A percentile compares a stretch with the other conserved stretches of the same genome.
These are phyloP conservation scores for Dermochelys coriacea DNA, from an alignment of 2,797 vertebrate genomes.

Conservation along the genomic window DNA sequence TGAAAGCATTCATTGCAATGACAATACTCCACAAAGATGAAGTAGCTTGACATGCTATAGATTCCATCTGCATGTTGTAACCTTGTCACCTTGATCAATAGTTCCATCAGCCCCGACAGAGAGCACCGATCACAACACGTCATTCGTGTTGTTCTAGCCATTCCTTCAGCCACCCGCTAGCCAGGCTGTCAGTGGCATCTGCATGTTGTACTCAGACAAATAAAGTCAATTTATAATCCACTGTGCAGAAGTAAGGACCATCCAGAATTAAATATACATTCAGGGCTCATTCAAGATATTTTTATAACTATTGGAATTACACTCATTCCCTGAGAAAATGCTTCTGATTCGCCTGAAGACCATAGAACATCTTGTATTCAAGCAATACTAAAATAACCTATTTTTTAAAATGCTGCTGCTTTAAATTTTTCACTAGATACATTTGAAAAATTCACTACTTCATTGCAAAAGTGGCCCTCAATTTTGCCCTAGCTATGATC, in stretches of 20 bases:
- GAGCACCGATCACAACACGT: too few relatives aligned
- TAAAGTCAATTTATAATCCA: constrained; percentile 35
- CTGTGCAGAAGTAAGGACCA: constrained; percentile 7
- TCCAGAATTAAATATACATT: constrained; percentile 35
- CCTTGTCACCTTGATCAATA: too few relatives aligned
- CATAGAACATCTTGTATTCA: neutral
- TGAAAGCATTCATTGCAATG: neutral
- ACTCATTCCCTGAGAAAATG: constrained; percentile 10
- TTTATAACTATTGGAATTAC: neutral
- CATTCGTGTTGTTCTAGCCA: too few relatives aligned
- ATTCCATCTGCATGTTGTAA: neutral
- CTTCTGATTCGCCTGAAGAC: neutral
- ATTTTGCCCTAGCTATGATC: neutral
- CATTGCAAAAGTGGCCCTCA: neutral
- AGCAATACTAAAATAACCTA: neutral
- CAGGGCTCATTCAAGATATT: constrained; percentile 31
- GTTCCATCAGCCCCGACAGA: too few relatives aligned
- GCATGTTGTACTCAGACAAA: constrained; percentile 11
- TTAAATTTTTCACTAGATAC: neutral
- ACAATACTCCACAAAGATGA: neutral
- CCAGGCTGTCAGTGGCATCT: neutral
- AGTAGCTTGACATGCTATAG: constrained; percentile 18
- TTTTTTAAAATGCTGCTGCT: neutral
- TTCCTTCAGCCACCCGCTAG: too few relatives aligned
- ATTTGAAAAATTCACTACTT: neutral